Evolutionary conservation across 2,113 vertebrate species (phyloP).

Genomic region (Carollia perspicillata): DNA sequence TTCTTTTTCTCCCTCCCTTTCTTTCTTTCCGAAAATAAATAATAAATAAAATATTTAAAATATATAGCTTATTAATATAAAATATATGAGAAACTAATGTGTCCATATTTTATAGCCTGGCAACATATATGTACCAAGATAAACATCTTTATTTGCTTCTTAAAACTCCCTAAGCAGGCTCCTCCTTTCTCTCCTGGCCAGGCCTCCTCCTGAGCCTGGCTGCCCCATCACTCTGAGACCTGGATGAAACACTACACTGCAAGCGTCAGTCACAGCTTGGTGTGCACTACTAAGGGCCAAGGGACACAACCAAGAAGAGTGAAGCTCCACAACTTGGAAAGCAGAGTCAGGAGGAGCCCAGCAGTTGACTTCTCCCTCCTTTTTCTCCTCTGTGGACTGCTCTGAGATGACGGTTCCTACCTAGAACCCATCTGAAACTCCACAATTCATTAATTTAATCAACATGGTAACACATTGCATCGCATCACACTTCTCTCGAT

Average conservation of each 20-base stretch:
- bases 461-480: neutral
- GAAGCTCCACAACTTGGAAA: neutral
- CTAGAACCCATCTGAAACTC: rapidly evolving
- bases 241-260: neutral
- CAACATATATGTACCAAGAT: neutral
- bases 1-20: too few relatives aligned
- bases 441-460: rapidly evolving
- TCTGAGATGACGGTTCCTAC: neutral
- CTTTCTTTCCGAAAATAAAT: too few relatives aligned
- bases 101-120: neutral
- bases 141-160: neutral
- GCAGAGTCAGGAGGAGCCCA: neutral
- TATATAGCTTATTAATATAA: neutral
- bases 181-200: neutral
- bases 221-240: neutral
- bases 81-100: neutral
- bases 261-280: neutral
- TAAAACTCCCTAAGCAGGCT: neutral
- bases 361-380: neutral
- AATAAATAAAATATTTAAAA: too few relatives aligned
- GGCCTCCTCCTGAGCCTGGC: neutral
- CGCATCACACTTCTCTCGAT: neutral
- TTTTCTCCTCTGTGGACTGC: neutral
- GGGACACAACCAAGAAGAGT: neutral
- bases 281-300: neutral